These are phyloP conservation scores for Pseudocheirus occidentalis DNA, from an alignment of 2,797 vertebrate species.

Conservation along the genomic window DNA sequence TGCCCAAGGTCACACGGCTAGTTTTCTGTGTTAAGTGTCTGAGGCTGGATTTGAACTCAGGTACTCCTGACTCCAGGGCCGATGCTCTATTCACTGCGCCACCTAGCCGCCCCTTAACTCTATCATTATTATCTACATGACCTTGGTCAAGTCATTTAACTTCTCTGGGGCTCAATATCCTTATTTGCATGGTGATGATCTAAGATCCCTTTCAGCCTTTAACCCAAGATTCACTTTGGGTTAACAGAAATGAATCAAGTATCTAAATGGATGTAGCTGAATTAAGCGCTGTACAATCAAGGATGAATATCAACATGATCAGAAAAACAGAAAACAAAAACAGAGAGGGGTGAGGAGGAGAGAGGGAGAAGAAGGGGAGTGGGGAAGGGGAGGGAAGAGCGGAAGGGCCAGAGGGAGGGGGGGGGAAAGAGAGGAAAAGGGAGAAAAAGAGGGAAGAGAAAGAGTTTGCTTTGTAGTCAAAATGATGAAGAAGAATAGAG, in stretches of 20 bases:
- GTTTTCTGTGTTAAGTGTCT: too few relatives aligned
- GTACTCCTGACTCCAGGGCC: too few relatives aligned
- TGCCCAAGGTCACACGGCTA: too few relatives aligned
- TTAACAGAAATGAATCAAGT: not conserved
- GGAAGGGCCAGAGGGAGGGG: not conserved
- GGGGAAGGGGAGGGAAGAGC: not conserved
- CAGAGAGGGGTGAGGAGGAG: not conserved
- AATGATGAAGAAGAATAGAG: slow-evolving; percentile 15
- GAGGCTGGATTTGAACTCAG: too few relatives aligned
- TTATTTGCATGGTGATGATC: not conserved
- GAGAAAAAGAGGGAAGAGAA: not conserved
- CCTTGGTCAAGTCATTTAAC: not conserved
- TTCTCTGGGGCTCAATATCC: not conserved
- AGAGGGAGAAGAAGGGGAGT: too few relatives aligned
- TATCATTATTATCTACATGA: not conserved
- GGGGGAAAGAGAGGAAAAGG: not conserved
- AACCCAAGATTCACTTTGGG: not conserved
- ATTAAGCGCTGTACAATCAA: not conserved
- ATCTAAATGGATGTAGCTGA: not conserved
- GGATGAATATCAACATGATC: not conserved
- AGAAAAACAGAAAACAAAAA: not conserved
- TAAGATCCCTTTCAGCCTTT: not conserved
- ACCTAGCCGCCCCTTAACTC: too few relatives aligned
- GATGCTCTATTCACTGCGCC: too few relatives aligned
- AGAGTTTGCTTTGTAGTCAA: not conserved